Conservation (phyloP, 2,113 vertebrate species). For the Alethe castanea region DNA sequence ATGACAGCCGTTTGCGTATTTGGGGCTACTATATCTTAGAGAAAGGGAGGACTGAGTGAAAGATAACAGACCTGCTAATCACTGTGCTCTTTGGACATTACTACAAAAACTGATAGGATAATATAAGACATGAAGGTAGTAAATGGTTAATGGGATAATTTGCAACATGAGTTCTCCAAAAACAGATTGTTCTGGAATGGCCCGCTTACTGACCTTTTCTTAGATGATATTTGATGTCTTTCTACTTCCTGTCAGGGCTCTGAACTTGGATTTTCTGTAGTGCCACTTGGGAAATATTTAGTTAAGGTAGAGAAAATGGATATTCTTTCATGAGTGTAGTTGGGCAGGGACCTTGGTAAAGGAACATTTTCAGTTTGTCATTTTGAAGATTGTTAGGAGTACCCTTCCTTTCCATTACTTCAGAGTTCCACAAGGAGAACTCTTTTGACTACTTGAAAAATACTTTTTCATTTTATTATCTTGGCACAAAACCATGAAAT, state of each 20-base stretch:
- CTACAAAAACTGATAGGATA: background rate
- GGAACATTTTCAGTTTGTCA: background rate
- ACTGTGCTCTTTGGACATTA: background rate
- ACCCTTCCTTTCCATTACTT: too few species aligned
- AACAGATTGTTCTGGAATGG: background rate
- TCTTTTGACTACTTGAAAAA: background rate
- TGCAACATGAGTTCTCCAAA: background rate
- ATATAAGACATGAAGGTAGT: background rate
- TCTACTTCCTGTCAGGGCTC: background rate
- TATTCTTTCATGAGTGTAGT: background rate
- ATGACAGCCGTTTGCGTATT: fast-evolving
- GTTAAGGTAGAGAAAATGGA: background rate
- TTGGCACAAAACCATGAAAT: background rate
- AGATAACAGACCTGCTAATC: background rate
- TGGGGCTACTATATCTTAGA: background rate
- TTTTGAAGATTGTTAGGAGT: background rate
- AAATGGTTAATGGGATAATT: background rate
- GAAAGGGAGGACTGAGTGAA: background rate
- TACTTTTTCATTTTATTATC: background rate
- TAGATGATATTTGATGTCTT: background rate
- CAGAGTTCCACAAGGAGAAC: background rate
- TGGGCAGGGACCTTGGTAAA: background rate
- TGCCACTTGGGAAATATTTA: background rate
- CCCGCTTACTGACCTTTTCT: background rate
- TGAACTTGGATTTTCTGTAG: background rate